phyloP scores from a whole-genome alignment of 2,113 vertebrate species.

The Pelodiscus sinensis region DNA sequence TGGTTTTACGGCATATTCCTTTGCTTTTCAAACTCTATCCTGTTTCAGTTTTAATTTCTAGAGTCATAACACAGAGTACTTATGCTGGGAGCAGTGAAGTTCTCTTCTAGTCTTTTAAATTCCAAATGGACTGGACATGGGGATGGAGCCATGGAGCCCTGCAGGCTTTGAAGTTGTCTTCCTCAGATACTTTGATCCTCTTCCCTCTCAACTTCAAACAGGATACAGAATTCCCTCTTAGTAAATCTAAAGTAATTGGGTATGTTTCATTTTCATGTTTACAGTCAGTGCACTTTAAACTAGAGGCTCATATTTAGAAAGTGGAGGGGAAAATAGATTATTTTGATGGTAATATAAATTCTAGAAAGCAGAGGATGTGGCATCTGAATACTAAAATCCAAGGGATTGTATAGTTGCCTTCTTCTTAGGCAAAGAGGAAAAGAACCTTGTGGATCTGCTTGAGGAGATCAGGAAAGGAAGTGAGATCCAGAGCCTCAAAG shows the following conservation, averaged over 20 bases:
- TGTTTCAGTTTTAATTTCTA: neutral
- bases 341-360: neutral
- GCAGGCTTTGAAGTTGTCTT: neutral
- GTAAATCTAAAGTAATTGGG: neutral
- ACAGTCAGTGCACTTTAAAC: neutral
- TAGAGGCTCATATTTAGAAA: neutral
- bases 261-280: neutral
- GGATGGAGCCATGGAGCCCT: neutral
- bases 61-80: neutral
- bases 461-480: neutral
- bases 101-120: neutral
- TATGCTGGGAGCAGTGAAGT: neutral
- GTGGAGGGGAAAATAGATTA: neutral
- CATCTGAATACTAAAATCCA: neutral
- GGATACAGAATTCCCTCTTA: neutral
- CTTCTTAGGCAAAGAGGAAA: neutral
- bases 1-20: too few relatives aligned
- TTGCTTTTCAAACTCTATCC: neutral
- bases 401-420: too few relatives aligned
- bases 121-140: neutral
- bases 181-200: neutral
- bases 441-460: neutral
- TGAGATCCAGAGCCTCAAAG: neutral
- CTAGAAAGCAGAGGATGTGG: neutral
- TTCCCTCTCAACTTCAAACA: neutral